Conservation (phyloP, 2,113 vertebrate species). For the Hoplias malabaricus region DNA sequence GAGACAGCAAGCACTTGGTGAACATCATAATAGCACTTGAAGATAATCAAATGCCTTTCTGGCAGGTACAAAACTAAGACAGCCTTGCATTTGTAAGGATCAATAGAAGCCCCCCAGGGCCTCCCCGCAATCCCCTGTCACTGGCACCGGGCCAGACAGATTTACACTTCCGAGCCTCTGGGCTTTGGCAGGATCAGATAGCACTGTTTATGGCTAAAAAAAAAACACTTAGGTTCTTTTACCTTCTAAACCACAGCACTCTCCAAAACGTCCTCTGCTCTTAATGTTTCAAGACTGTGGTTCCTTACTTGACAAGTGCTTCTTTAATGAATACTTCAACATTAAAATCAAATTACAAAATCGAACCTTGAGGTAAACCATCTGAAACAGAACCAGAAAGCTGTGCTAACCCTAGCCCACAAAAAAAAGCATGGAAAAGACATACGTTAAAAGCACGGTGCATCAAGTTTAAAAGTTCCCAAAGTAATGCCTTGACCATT, state of each 20-base stretch:
- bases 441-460: too few relatives aligned
- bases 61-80: conserved; percentile 44
- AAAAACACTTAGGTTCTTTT: conserved; percentile 54
- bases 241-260: conserved; percentile 40
- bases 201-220: conserved; percentile 60
- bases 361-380: background rate
- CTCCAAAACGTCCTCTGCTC: conserved; percentile 38
- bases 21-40: conserved; percentile 28
- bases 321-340: background rate
- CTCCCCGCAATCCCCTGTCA: conserved; percentile 44
- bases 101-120: conserved; percentile 44
- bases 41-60: conserved; percentile 32
- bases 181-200: conserved; percentile 65
- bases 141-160: conserved; percentile 70
- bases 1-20: conserved; percentile 5
- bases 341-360: too few relatives aligned
- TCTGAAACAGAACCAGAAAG: background rate
- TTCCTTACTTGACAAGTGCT: too few relatives aligned
- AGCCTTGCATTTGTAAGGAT: conserved; percentile 55
- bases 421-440: too few relatives aligned
- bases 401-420: background rate
- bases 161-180: conserved; percentile 73
- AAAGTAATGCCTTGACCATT: too few relatives aligned
- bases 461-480: background rate
- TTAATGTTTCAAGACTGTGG: conserved; percentile 42